phyloP scores from a whole-genome alignment of 2,113 vertebrate species.

The Atherinomorus stipes region DNA sequence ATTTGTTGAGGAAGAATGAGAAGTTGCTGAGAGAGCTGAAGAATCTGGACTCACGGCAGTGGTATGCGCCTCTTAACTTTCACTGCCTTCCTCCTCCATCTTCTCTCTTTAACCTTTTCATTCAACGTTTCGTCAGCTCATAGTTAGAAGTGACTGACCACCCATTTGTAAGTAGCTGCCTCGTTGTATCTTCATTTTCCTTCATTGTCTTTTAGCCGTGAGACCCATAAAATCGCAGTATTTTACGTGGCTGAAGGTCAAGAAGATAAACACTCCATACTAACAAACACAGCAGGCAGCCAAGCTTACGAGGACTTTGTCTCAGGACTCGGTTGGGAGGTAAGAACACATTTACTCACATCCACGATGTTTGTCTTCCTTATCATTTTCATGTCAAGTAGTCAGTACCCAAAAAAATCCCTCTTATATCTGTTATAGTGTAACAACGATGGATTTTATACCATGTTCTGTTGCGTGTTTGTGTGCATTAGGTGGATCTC shows the following conservation, averaged over 20 bases:
- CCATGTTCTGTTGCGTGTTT: background rate
- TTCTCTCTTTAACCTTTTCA: background rate
- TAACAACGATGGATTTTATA: background rate
- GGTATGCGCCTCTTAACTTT: conserved; percentile 81
- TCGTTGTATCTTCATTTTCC: background rate
- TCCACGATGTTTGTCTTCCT: background rate
- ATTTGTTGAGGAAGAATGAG: conserved; percentile 98
- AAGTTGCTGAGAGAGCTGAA: conserved; percentile 97
- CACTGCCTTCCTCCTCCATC: background rate
- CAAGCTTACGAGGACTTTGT: conserved; percentile 99
- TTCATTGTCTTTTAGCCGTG: conserved; percentile 85
- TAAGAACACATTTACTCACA: conserved; percentile 63
- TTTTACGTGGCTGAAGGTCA: conserved; percentile 99
- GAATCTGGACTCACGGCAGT: conserved; percentile 97
- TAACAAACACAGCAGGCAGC: conserved; percentile 96
- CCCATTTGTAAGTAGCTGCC: background rate
- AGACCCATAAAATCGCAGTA: conserved; percentile 99
- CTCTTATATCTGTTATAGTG: background rate
- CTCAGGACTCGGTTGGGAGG: conserved; percentile 98
- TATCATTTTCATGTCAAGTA: no score
- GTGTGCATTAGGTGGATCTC: conserved; percentile 88
- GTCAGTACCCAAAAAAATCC: background rate
- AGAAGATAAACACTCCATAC: conserved; percentile 99
- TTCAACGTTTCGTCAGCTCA: background rate
- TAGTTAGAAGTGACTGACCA: background rate